Evolutionary conservation across 2,888 invertebrate species (phyloP).

Genomic region (Ypsolopha sequella): DNA sequence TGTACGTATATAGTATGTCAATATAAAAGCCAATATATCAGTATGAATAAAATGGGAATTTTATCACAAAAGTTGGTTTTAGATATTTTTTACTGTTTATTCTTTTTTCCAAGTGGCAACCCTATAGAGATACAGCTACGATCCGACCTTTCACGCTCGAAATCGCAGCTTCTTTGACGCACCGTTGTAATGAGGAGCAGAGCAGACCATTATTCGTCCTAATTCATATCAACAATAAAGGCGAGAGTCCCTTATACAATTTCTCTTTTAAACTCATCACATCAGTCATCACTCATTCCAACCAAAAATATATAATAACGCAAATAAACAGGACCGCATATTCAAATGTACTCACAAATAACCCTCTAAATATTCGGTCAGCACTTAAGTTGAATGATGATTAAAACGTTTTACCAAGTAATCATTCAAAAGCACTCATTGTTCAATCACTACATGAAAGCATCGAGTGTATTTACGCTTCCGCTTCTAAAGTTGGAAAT

Average conservation of each 20-base stretch:
- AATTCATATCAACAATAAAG: conserved; percentile 56
- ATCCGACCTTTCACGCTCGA: conserved; percentile 42
- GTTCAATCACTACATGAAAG: conserved; percentile 25
- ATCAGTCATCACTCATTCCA: background rate
- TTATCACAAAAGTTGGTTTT: no score
- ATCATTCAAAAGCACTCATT: conserved; percentile 18
- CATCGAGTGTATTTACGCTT: conserved; percentile 27
- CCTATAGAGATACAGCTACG: background rate
- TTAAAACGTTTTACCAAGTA: conserved; percentile 11
- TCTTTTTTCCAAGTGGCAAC: no score
- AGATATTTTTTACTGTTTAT: no score
- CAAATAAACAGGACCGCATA: background rate
- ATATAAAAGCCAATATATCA: no score
- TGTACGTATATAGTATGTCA: no score
- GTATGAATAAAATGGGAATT: no score
- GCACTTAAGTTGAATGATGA: background rate
- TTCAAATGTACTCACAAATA: background rate
- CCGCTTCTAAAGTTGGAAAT: conserved; percentile 12
- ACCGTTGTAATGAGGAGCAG: conserved; percentile 49
- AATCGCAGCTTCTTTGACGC: conserved; percentile 54
- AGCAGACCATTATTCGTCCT: conserved; percentile 35
- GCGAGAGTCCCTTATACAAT: conserved; percentile 16
- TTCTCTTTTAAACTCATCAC: background rate
- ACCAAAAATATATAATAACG: background rate
- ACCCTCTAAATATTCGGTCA: background rate